phyloP scores from a whole-genome alignment of 2,113 vertebrate genomes.

The Philantomba maxwellii region DNA sequence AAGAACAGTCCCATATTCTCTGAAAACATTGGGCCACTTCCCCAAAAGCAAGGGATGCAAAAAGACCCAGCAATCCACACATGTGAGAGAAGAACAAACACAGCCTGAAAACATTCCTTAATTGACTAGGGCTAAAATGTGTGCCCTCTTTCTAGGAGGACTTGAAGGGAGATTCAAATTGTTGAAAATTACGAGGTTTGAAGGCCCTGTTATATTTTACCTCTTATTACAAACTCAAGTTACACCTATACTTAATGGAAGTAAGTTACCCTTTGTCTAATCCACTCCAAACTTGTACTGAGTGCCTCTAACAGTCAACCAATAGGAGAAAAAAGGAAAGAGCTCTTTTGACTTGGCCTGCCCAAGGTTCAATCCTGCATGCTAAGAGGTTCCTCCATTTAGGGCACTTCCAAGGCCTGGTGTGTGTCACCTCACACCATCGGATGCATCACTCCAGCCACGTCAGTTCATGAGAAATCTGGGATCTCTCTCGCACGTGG shows the following conservation, averaged over 20 bases:
- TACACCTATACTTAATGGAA: not conserved
- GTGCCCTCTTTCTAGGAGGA: not conserved
- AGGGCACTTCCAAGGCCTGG: slow-evolving; percentile 71
- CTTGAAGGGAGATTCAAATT: not conserved
- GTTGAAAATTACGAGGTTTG: not conserved
- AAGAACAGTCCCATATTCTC: not conserved
- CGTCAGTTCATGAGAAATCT: slow-evolving; percentile 65
- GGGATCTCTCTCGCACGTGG: slow-evolving; percentile 66
- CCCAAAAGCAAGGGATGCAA: not conserved
- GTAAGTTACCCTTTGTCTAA: not conserved
- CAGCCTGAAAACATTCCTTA: not conserved
- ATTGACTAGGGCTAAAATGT: not conserved
- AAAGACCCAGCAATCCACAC: not conserved
- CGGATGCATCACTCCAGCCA: slow-evolving; percentile 43
- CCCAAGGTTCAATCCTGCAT: slow-evolving; percentile 34
- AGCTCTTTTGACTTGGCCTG: not conserved
- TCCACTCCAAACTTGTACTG: not conserved
- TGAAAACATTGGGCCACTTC: not conserved
- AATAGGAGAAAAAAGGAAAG: not conserved
- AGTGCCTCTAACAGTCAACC: not conserved
- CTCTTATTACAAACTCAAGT: not conserved
- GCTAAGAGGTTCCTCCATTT: slow-evolving; percentile 52
- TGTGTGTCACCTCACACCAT: slow-evolving; percentile 76
- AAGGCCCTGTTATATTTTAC: not conserved
- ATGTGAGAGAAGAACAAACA: not conserved